A percentile compares a stretch with the other conserved stretches of the same genome.
Evolutionary conservation across 2,797 vertebrate genomes (phyloP).

Genomic region (Pangasius macronema): DNA sequence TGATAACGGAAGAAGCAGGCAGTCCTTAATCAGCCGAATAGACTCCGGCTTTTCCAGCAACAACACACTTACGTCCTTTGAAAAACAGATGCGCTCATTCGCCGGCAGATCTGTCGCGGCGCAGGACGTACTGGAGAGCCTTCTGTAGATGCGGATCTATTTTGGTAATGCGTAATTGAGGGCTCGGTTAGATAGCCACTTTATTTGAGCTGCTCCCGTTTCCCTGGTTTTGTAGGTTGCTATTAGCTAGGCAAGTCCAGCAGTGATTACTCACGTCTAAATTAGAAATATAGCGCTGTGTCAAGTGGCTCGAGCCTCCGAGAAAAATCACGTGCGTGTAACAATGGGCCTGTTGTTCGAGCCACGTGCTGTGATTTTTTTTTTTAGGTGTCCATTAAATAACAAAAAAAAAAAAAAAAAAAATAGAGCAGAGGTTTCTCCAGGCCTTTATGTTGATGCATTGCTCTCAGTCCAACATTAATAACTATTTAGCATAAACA

Average conservation of each 20-base stretch:
- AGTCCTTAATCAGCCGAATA: neutral
- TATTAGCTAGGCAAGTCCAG: conserved; percentile 54
- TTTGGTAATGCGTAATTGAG: conserved; percentile 53
- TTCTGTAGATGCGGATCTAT: conserved; percentile 52
- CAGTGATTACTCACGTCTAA: conserved; percentile 61
- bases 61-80: neutral
- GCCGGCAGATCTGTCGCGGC: neutral
- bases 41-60: neutral
- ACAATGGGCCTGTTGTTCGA: conserved; percentile 31
- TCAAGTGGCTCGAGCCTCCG: conserved; percentile 24
- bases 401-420: neutral
- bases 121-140: neutral
- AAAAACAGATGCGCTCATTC: neutral
- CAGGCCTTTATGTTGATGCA: conserved; percentile 14
- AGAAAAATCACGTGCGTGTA: conserved; percentile 22
- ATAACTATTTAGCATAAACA: conserved; percentile 45
- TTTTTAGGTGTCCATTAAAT: conserved; percentile 4
- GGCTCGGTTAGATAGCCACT: conserved; percentile 53
- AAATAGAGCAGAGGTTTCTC: neutral
- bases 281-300: conserved; percentile 47
- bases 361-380: neutral
- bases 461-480: conserved; percentile 30
- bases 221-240: conserved; percentile 58
- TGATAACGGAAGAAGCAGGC: neutral
- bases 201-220: conserved; percentile 59